Evolutionary conservation across 2,113 vertebrate genomes (phyloP).

Genomic region (Labeo catla): DNA sequence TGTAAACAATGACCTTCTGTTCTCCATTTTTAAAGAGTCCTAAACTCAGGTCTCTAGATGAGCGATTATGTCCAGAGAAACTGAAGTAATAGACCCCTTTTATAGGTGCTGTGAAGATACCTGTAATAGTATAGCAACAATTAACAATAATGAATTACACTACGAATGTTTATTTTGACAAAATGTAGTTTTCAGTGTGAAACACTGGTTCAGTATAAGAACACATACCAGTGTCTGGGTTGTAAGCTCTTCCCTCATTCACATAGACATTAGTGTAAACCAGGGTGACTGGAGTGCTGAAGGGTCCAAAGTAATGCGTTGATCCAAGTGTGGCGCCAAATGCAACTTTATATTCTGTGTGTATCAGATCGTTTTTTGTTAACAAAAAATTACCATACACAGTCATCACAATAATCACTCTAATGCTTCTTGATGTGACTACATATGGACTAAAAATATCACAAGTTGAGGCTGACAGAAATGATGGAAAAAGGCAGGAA

Average conservation of each 20-base stretch:
- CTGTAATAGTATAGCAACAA: conserved; percentile 29
- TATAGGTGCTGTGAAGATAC: conserved; percentile 63
- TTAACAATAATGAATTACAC: not conserved
- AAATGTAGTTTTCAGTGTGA: not conserved
- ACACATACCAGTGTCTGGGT: not conserved
- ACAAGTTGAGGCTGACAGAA: not conserved
- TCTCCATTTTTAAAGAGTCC: conserved; percentile 57
- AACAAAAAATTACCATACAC: too few species aligned
- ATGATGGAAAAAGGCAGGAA: not conserved
- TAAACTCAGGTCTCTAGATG: conserved; percentile 29
- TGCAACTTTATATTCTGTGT: not conserved
- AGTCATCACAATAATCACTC: too few species aligned
- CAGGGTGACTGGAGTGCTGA: not conserved
- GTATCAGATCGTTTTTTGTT: not conserved
- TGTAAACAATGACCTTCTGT: conserved; percentile 43
- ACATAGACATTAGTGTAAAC: not conserved
- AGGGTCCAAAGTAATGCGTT: not conserved
- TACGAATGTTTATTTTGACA: not conserved
- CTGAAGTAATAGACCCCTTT: conserved; percentile 62
- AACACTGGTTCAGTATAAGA: not conserved
- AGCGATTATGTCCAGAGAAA: conserved; percentile 42
- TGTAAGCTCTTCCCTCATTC: conserved; percentile 10
- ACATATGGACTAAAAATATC: too few species aligned
- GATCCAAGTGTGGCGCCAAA: not conserved
- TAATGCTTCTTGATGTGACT: not conserved